These are phyloP conservation scores for Tor tambroides DNA, from an alignment of 2,113 vertebrate genomes.

Conservation along the genomic window DNA sequence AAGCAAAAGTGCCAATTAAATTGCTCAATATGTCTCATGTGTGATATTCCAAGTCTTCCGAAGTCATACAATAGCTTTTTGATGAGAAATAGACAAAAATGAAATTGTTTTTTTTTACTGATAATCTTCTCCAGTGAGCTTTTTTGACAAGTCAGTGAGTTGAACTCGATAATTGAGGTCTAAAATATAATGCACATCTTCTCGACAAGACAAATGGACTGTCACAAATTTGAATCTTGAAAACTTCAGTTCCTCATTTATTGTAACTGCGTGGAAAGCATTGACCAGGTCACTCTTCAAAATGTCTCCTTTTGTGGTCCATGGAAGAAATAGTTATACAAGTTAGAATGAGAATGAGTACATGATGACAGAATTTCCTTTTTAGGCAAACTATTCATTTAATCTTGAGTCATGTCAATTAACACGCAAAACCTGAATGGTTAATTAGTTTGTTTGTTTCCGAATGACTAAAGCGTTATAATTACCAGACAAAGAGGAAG, in stretches of 20 bases:
- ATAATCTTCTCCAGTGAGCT: too few species aligned
- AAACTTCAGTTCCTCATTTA: neutral
- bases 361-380: neutral
- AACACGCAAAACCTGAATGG: neutral
- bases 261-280: neutral
- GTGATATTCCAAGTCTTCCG: neutral
- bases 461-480: neutral
- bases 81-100: neutral
- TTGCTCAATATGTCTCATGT: neutral
- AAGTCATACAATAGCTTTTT: neutral
- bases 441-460: conserved; percentile 16
- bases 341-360: neutral
- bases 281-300: neutral
- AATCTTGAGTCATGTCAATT: neutral
- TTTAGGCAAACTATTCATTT: neutral
- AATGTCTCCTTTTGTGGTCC: neutral
- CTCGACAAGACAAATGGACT: neutral
- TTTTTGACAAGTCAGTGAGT: too few species aligned
- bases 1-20: neutral
- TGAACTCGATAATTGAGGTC: too few species aligned
- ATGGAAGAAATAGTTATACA: neutral
- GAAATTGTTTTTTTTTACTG: neutral
- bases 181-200: neutral
- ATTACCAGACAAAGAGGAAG: conserved; percentile 15
- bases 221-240: neutral